Percentiles rank a stretch among this genome's conserved stretches.
Conservation (phyloP, 30 jellyfish, hydroid and myxozoan species). For the Calvadosia cruxmelitensis region DNA sequence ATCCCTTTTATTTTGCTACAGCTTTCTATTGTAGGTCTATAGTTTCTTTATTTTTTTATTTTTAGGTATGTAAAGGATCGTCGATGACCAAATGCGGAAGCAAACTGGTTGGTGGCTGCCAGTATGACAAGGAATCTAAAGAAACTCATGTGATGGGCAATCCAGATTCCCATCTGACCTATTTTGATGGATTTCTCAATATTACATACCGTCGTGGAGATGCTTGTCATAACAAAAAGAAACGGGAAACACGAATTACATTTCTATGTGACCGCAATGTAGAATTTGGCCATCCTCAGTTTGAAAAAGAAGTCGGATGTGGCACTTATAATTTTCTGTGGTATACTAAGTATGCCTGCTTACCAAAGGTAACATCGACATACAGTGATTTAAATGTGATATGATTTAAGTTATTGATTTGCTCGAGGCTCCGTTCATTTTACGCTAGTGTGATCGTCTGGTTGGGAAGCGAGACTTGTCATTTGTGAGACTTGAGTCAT, state of each 20-base stretch:
- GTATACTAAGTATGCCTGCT: conserved; percentile 67
- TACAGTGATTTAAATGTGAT: no score
- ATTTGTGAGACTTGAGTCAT: no score
- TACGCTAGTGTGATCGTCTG: no score
- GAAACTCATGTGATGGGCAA: conserved; percentile 17
- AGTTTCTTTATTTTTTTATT: not conserved
- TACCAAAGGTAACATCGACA: conserved; percentile 64
- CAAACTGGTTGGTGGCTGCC: conserved; percentile 53
- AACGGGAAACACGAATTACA: conserved; percentile 45
- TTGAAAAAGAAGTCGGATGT: conserved; percentile 64
- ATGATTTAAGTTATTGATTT: no score
- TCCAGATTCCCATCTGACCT: conserved; percentile 32
- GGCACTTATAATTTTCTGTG: conserved; percentile 55
- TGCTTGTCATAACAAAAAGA: conserved; percentile 33
- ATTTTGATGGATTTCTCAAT: conserved; percentile 55
- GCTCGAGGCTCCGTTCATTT: no score
- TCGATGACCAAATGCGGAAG: conserved; percentile 22
- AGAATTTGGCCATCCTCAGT: conserved; percentile 63
- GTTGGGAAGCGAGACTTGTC: no score
- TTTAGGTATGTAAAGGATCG: conserved; percentile 62
- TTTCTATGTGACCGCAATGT: conserved; percentile 49
- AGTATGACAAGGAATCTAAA: conserved; percentile 14
- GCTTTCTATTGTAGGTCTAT: no score
- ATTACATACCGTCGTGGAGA: conserved; percentile 55
- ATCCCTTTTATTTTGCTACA: no score